phyloP scores from a whole-genome alignment of 2,797 vertebrate genomes.

The Avahi laniger region DNA sequence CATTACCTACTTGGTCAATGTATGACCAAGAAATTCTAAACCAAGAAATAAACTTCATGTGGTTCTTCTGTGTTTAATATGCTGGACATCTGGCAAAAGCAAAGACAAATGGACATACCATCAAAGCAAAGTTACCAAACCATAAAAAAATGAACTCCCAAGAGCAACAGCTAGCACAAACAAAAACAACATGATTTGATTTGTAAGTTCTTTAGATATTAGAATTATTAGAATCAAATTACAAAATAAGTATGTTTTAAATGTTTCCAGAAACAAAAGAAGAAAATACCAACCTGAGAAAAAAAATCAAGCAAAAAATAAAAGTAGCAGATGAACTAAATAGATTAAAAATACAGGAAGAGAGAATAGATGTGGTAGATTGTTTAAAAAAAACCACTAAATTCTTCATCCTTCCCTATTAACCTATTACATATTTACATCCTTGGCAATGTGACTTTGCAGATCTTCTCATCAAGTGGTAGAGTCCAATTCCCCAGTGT shows the following conservation, averaged over 20 bases:
- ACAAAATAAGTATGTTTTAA: constrained; percentile 30
- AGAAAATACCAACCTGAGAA: not conserved
- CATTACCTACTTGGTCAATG: not conserved
- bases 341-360: constrained; percentile 41
- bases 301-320: not conserved
- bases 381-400: not conserved
- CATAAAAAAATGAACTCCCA: not conserved
- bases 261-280: not conserved
- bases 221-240: not conserved
- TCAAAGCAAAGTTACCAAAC: constrained; percentile 31
- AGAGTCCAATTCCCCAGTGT: not conserved
- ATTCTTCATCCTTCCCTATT: not conserved
- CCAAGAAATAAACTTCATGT: not conserved
- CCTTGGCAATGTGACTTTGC: not conserved
- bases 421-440: not conserved
- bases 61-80: not conserved
- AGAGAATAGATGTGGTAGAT: not conserved
- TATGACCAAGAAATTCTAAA: not conserved
- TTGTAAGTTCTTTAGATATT: not conserved
- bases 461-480: not conserved
- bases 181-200: not conserved
- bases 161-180: not conserved
- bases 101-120: not conserved
- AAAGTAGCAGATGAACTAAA: not conserved
- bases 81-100: not conserved